Evolutionary conservation across 2,113 vertebrate genomes (phyloP), one percentile per base, ranked within the genome.

Genomic region (Jacana jacana): DNA sequence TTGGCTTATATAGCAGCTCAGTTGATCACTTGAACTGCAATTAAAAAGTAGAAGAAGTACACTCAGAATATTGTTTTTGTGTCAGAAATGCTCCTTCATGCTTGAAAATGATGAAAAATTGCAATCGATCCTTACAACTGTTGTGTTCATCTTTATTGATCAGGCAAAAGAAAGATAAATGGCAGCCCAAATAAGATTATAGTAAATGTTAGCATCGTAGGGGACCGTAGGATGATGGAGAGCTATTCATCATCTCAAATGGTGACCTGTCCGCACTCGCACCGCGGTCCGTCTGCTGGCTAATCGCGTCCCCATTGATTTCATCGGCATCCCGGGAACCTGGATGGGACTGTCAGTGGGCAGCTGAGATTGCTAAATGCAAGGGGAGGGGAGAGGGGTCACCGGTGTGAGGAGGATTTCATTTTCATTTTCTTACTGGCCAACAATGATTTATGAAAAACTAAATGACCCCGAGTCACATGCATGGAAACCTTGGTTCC

Each of bases 71-170:
- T 96, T 96, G 95, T 98, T 96, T 97, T 97, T 97, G 72, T 98
- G 98, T 98, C 98, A 98, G 91, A 98, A 98, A 96, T 85, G 94
- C 65, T 97, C 97, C 94, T 95, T 97, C 75, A 57, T 94, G 95
- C 97, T 96, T 97, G 97, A 98, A 98, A 98, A 98, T 97, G 93
- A 98, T 97, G 98, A 98, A 98, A 98, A 98, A 98, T 98, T 97
- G 91, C 97, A 92, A 98, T 98, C 97, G 97, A 98, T 98, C 98
- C 94, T 89, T 97, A 98, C 98, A 98, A 97, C 97, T 98, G 98
- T 98, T 98, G 91, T 98, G 97, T 98, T 98, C 98, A 98, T 98
- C 97, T 98, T 98, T 98, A 98, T 98, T 98, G 98, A 98, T 97
- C 96, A 86, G 93, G 92, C 94, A 61, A 97, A 97, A 98, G 98